phyloP scores from a whole-genome alignment of 2,888 invertebrate species.

The Drosophila diplacantha region DNA sequence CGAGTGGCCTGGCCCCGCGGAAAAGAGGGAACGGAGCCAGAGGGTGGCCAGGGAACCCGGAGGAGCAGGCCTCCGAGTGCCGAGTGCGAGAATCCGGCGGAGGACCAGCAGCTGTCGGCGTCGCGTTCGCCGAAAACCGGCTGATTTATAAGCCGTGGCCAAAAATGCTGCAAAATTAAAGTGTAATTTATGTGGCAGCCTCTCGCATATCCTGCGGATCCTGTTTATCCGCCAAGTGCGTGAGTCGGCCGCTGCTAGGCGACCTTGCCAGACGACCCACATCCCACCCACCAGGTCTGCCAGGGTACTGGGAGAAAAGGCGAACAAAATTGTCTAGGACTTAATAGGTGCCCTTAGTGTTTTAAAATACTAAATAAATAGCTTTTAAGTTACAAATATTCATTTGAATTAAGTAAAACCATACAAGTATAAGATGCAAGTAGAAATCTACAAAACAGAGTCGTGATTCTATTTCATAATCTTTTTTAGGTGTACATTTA shows the following conservation, averaged over 20 bases:
- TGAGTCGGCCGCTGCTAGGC: conserved; percentile 47
- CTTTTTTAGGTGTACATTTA: too few species aligned
- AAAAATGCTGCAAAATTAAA: conserved; percentile 76
- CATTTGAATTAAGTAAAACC: too few species aligned
- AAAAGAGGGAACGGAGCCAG: conserved; percentile 1
- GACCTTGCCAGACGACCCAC: conserved; percentile 53
- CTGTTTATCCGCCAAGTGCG: conserved; percentile 66
- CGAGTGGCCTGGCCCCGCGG: conserved; percentile 41
- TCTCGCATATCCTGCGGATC: conserved; percentile 40
- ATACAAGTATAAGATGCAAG: too few species aligned
- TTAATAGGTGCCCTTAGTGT: too few species aligned
- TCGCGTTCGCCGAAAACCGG: conserved; percentile 41
- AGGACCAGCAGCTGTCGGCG: conserved; percentile 32
- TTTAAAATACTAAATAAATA: too few species aligned
- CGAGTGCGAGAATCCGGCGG: conserved; percentile 23
- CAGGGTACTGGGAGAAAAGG: conserved; percentile 3
- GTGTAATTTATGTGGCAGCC: conserved; percentile 74
- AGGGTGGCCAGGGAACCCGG: conserved; percentile 1
- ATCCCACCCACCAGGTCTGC: background rate
- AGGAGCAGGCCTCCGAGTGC: conserved; percentile 13
- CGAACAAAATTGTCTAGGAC: too few species aligned
- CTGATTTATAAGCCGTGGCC: conserved; percentile 77
- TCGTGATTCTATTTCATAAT: too few species aligned
- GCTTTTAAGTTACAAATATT: too few species aligned
- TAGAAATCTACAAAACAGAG: too few species aligned